A percentile compares a stretch with the other conserved stretches of the same genome.
Evolutionary conservation across 1,140 invertebrate genomes (phyloP).

Genomic region (Cyrtorhinus lividipennis): DNA sequence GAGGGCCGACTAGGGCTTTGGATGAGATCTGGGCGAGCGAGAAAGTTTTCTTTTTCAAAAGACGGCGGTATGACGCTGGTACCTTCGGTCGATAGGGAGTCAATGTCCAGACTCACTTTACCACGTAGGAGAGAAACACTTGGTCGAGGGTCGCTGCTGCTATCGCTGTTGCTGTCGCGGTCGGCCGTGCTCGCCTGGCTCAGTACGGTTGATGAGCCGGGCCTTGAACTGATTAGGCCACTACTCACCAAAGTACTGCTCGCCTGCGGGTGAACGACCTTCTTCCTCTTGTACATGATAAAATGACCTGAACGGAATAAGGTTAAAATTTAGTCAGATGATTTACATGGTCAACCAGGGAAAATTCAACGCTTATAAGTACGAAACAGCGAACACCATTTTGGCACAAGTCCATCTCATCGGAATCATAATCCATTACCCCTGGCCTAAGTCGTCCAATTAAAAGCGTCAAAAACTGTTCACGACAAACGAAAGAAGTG

Average conservation of each 20-base stretch:
- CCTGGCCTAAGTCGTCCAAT: too few species aligned
- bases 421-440: too few species aligned
- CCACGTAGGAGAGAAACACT: background rate
- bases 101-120: background rate
- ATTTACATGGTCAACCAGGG: too few species aligned
- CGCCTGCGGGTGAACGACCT: background rate
- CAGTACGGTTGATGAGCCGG: background rate
- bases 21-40: background rate
- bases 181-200: background rate
- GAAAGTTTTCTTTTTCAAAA: background rate
- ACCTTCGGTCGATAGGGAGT: background rate
- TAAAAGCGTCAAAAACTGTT: too few species aligned
- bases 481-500: too few species aligned
- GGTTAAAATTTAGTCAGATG: too few species aligned
- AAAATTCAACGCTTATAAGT: too few species aligned
- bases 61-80: background rate
- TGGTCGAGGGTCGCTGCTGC: background rate
- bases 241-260: conserved; percentile 1
- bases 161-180: background rate
- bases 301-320: conserved; percentile 5
- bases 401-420: too few species aligned
- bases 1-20: background rate
- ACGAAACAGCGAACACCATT: too few species aligned
- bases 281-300: conserved; percentile 1
- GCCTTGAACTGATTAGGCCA: background rate